phyloP scores from a whole-genome alignment of 92 coral and sea anemone genomes.

The Meandrina meandrites region DNA sequence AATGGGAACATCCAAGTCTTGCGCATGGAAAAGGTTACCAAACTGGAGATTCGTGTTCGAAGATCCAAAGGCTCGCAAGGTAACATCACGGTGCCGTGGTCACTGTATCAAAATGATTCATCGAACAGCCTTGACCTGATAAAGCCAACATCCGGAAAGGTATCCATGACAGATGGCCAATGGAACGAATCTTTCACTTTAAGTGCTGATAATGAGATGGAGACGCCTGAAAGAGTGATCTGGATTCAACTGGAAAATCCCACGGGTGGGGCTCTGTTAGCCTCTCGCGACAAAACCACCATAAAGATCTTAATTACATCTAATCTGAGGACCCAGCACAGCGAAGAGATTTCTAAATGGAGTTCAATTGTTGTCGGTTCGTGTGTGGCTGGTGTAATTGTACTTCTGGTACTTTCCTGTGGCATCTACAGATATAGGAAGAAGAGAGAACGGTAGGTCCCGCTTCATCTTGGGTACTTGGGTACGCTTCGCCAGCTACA shows the following conservation, averaged over 20 bases:
- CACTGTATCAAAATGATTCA: constrained; percentile 60
- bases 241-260: constrained; percentile 52
- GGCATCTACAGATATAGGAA: background rate
- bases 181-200: constrained; percentile 74
- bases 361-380: constrained; percentile 16
- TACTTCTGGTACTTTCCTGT: background rate
- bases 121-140: constrained; percentile 38
- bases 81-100: constrained; percentile 74
- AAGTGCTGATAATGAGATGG: constrained; percentile 43
- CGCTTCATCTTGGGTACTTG: background rate
- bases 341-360: constrained; percentile 54
- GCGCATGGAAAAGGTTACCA: constrained; percentile 1
- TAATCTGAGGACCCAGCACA: constrained; percentile 1
- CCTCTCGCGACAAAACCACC: constrained; percentile 52
- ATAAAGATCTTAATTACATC: constrained; percentile 53
- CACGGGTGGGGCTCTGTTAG: constrained; percentile 72
- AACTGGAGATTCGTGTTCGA: constrained; percentile 71
- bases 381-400: background rate
- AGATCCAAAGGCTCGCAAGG: constrained; percentile 92
- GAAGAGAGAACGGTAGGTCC: background rate
- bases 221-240: constrained; percentile 43
- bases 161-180: constrained; percentile 56
- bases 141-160: constrained; percentile 55
- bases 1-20: constrained; percentile 57
- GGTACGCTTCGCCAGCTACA: no score